Conservation (phyloP, 2,888 invertebrate genomes). For the Amphiduros pacificus region DNA sequence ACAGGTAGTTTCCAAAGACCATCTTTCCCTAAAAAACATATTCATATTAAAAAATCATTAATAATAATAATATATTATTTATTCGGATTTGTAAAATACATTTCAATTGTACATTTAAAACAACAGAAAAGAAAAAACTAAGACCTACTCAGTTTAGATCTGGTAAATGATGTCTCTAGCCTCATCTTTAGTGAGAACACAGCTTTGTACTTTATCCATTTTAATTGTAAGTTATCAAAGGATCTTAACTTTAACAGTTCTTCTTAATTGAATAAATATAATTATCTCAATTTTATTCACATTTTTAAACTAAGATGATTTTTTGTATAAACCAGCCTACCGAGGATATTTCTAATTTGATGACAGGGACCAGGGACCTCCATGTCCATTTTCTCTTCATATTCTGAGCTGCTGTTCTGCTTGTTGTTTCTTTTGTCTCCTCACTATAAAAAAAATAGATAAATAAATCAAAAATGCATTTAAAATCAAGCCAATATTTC, state of each 20-base stretch:
- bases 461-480: background rate
- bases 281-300: too few relatives aligned
- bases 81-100: too few relatives aligned
- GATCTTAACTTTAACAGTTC: too few relatives aligned
- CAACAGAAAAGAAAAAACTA: background rate
- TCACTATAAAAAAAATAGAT: background rate
- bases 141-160: too few relatives aligned
- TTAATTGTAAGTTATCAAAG: too few relatives aligned
- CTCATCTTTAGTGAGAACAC: too few relatives aligned
- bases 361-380: constrained; percentile 94
- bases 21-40: constrained; percentile 71
- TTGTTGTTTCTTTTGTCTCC: background rate
- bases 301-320: background rate
- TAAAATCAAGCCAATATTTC: too few relatives aligned
- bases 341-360: constrained; percentile 82
- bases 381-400: constrained; percentile 65
- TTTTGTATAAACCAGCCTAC: constrained; percentile 16
- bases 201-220: too few relatives aligned
- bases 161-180: too few relatives aligned
- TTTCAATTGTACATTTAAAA: background rate
- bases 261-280: too few relatives aligned
- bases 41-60: background rate
- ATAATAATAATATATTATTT: background rate
- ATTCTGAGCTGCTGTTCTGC: background rate
- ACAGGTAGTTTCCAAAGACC: constrained; percentile 91